Conservation (phyloP, 2,888 invertebrate genomes). For the Trichogramma evanescens region DNA sequence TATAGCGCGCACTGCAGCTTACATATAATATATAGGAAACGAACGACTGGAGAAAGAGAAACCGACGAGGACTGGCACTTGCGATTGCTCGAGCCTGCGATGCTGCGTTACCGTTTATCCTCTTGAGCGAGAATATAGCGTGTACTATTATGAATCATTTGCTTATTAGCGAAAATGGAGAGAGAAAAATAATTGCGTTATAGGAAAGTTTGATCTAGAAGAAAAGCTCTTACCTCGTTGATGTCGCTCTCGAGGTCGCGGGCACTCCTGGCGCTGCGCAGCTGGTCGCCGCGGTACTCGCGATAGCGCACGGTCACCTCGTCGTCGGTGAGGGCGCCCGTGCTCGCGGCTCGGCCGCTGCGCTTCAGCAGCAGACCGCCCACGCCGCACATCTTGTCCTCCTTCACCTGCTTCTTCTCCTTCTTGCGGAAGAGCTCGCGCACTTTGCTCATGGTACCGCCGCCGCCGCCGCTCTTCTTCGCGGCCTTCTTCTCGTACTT, state of each 20-base stretch:
- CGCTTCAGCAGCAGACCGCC: conserved; percentile 26
- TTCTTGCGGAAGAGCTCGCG: conserved; percentile 72
- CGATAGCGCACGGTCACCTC: conserved; percentile 43
- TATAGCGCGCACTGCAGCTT: too few relatives aligned
- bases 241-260: conserved; percentile 42
- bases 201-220: too few relatives aligned
- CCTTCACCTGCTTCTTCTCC: conserved; percentile 58
- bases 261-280: conserved; percentile 41
- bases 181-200: background rate
- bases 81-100: too few relatives aligned
- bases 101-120: too few relatives aligned
- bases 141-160: too few relatives aligned
- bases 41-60: too few relatives aligned
- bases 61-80: too few relatives aligned
- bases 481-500: conserved; percentile 40
- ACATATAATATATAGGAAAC: too few relatives aligned
- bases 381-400: conserved; percentile 45
- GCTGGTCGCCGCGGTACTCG: conserved; percentile 43
- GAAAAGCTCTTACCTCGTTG: conserved; percentile 38
- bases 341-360: conserved; percentile 31
- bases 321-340: conserved; percentile 42
- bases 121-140: too few relatives aligned
- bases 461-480: conserved; percentile 42
- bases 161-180: background rate
- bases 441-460: conserved; percentile 51